phyloP scores from a whole-genome alignment of 2,888 invertebrate genomes.

The Dolichopus griseipennis region DNA sequence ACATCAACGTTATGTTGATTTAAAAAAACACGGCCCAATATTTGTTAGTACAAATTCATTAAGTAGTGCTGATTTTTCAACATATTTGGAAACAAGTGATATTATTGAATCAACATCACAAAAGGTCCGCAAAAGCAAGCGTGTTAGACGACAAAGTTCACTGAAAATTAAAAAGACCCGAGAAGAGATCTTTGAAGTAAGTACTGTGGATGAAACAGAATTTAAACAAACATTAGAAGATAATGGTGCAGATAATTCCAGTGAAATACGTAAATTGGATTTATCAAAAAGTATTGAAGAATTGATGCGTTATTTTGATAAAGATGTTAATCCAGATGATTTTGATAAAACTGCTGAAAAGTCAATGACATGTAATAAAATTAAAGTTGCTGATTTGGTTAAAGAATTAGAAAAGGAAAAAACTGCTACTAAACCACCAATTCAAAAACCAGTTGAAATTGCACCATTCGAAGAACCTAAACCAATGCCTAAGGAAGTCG shows the following conservation, averaged over 20 bases:
- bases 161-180: constrained; percentile 23
- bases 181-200: constrained; percentile 34
- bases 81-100: constrained; percentile 30
- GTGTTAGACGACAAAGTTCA: neutral
- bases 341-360: constrained; percentile 9
- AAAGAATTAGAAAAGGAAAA: neutral
- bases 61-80: constrained; percentile 30
- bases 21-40: constrained; percentile 15
- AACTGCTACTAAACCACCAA: neutral
- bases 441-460: neutral
- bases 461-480: no score
- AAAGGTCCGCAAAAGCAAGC: constrained; percentile 17
- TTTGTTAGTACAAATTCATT: constrained; percentile 31
- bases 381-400: constrained; percentile 22
- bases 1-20: neutral
- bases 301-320: constrained; percentile 34
- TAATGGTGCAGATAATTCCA: constrained; percentile 25
- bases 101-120: constrained; percentile 27
- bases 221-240: constrained; percentile 28
- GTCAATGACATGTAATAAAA: constrained; percentile 21
- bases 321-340: constrained; percentile 28
- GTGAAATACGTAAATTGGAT: constrained; percentile 24
- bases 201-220: constrained; percentile 31
- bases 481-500: no score
- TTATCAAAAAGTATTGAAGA: constrained; percentile 30